Conservation (phyloP, 1,140 invertebrate species). For the Piezodorus guildinii region DNA sequence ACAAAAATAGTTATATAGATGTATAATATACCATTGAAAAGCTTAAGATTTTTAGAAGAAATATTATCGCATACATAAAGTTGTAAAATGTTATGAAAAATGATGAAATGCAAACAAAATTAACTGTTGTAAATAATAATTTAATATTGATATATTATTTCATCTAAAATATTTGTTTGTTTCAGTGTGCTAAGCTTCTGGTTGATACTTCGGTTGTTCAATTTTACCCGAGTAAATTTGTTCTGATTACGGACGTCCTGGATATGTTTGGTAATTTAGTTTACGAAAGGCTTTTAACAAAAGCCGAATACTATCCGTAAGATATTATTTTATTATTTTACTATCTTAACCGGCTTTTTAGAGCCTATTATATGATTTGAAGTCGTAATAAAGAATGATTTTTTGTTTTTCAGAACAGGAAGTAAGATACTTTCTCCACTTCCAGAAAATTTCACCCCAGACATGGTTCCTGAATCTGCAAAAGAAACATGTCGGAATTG, state of each 20-base stretch:
- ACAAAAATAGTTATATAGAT: too few relatives aligned
- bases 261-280: slow-evolving; percentile 91
- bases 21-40: too few relatives aligned
- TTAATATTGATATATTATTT: too few relatives aligned
- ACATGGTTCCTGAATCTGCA: slow-evolving; percentile 72
- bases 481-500: slow-evolving; percentile 96
- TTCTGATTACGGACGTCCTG: slow-evolving; percentile 87
- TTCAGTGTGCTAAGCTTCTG: slow-evolving; percentile 82
- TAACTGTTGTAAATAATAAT: too few relatives aligned
- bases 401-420: slow-evolving; percentile 35
- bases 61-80: too few relatives aligned
- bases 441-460: slow-evolving; percentile 56
- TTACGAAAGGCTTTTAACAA: slow-evolving; percentile 71
- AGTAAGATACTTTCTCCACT: slow-evolving; percentile 42
- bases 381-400: neutral
- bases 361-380: neutral
- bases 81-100: too few relatives aligned
- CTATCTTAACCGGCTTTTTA: neutral
- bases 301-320: slow-evolving; percentile 49
- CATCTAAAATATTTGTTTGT: slow-evolving; percentile 27
- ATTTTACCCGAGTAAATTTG: slow-evolving; percentile 97
- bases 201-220: slow-evolving; percentile 76
- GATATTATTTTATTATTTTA: neutral
- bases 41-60: too few relatives aligned
- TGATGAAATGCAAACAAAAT: too few relatives aligned